Conservation (phyloP, 1,140 invertebrate genomes). For the Anthonomus grandis region DNA sequence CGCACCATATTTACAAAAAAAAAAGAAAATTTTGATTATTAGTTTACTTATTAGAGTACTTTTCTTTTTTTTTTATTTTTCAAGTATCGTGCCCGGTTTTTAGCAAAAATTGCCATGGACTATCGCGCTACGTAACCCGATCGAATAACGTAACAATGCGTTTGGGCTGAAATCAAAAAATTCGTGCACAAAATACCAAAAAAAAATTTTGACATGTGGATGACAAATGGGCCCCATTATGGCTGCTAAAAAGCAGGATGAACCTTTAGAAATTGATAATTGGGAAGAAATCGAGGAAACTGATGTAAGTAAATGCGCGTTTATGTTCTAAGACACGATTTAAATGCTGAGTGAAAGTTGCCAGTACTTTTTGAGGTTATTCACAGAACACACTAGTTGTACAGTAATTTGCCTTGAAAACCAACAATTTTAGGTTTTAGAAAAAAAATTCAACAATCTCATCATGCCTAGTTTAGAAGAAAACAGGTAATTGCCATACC, state of each 20-base stretch:
- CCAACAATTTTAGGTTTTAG: conserved; percentile 42
- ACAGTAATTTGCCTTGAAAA: neutral
- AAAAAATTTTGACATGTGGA: conserved; percentile 22
- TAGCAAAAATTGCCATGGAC: neutral
- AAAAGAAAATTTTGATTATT: too few species aligned
- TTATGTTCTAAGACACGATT: conserved; percentile 5
- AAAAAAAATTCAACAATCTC: conserved; percentile 44
- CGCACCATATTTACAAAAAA: too few species aligned
- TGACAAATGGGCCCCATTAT: conserved; percentile 39
- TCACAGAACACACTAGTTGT: neutral
- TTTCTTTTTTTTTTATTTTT: too few species aligned
- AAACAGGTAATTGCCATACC: conserved; percentile 34
- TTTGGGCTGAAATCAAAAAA: neutral
- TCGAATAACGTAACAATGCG: neutral
- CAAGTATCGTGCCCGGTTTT: too few species aligned
- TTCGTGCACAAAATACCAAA: neutral
- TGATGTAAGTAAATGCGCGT: conserved; percentile 46
- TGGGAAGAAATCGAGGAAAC: conserved; percentile 49
- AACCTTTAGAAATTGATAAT: conserved; percentile 43
- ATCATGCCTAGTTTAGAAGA: conserved; percentile 38
- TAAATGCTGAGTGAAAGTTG: conserved; percentile 11
- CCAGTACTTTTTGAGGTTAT: conserved; percentile 3
- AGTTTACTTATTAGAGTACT: too few species aligned
- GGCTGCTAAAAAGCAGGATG: conserved; percentile 47
- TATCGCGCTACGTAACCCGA: neutral